Conservation (phyloP, 2,888 invertebrate species). For the Pristionchus exspectatus region DNA sequence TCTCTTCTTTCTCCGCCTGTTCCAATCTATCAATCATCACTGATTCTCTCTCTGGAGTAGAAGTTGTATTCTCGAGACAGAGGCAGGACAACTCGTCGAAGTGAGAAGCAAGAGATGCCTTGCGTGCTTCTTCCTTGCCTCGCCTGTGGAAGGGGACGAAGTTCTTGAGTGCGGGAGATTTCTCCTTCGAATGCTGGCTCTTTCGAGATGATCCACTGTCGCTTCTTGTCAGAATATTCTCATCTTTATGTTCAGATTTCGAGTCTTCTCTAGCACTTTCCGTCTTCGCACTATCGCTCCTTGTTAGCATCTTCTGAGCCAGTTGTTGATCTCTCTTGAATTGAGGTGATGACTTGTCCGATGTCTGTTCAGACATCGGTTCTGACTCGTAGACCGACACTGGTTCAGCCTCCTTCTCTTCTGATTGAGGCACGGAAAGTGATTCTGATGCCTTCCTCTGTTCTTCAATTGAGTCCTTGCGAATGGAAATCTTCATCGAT, state of each 20-base stretch:
- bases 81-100: conserved; percentile 40
- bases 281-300: background rate
- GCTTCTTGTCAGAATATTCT: background rate
- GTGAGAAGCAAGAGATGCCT: conserved; percentile 33
- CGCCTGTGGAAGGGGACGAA: conserved; percentile 47
- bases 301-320: background rate
- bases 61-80: conserved; percentile 39
- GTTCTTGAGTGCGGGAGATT: conserved; percentile 8
- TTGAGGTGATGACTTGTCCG: background rate
- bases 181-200: background rate
- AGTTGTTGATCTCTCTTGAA: background rate
- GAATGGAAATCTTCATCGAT: background rate
- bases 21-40: conserved; percentile 12
- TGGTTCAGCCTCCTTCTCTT: conserved; percentile 13
- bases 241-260: background rate
- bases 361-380: background rate
- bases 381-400: background rate
- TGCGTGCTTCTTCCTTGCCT: conserved; percentile 6
- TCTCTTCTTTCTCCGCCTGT: conserved; percentile 51
- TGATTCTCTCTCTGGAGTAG: conserved; percentile 44
- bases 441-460: background rate
- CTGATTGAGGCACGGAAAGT: background rate
- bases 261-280: background rate
- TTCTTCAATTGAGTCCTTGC: background rate
- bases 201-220: background rate